Base-by-base conservation (phyloP, 2,888 invertebrate genomes). In the Aphodius sticticus region DNA sequence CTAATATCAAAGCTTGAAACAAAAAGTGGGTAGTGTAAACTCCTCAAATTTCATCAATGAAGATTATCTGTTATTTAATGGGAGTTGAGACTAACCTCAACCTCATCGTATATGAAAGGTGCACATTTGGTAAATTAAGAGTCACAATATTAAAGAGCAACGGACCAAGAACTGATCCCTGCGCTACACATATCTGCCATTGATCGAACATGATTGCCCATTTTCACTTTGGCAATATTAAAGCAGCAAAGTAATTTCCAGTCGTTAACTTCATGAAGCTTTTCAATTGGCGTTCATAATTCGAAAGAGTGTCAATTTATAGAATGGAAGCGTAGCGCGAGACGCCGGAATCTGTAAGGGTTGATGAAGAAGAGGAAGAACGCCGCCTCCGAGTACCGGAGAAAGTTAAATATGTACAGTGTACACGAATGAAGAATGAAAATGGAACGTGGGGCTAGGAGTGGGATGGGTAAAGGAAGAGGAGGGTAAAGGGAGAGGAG, bases 381-480 rank as follows among this genome's bases (percentile, higher is more conserved):
- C 70, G 72, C 74, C 37, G 35, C 77, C 71, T 76, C 76, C 69
- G 53, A 77, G 78, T 74, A 76, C 76, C 79, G 81, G 79, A 77
- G 78, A 75, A 83, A 80, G 81, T 80, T 82, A 85, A 85, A 85
- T 85, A 85, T 85, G 84, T 85, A 84, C 84, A 82, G 78, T 81
- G 84, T 83, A 83, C 83, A 82, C 81, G 79, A 71, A 38, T 37
- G 79, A 35, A 76, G 69, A 77, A 76, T 69, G 76, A 79, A 79
- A 79, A 79, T 15, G 76, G 76, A 72, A n/a, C 71, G 72, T 36
- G 71, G 69, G 38, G 16, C 70, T 26, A 38, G 69, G 74, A 76
- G 75, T 76, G 53, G 74, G 78, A 78, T 69, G 74, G 69, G 36
- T 69, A 74, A 12, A 76, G 70, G 69, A 70, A 76, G 70, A 70